Evolutionary conservation across 2,888 invertebrate genomes (phyloP).

Genomic region (Andrena chrysosceles): DNA sequence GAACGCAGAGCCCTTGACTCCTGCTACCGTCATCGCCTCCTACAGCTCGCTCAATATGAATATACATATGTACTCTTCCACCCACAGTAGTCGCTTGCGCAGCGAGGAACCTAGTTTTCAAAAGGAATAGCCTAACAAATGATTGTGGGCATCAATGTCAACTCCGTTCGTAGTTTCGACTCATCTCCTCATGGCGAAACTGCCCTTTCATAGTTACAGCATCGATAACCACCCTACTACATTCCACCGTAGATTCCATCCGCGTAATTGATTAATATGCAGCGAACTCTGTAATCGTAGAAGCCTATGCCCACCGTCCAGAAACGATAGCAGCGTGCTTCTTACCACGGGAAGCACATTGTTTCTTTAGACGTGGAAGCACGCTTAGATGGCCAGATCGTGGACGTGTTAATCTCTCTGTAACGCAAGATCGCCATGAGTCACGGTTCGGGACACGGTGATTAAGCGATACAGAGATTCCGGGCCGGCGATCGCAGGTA

Average conservation of each 20-base stretch:
- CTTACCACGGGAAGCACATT: neutral
- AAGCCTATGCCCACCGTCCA: no score
- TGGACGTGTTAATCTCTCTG: neutral
- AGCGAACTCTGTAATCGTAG: neutral
- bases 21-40: neutral
- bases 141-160: no score
- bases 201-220: no score
- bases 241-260: neutral
- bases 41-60: neutral
- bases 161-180: no score
- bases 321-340: no score
- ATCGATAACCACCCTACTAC: no score
- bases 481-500: slow-evolving; percentile 1
- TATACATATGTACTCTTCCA: neutral
- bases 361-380: neutral
- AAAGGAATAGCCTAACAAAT: no score
- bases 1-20: neutral
- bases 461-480: slow-evolving; percentile 12
- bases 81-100: neutral
- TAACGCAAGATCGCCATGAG: slow-evolving; percentile 10
- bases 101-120: neutral
- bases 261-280: neutral
- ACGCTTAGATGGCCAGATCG: neutral
- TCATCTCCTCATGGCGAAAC: no score
- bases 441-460: neutral